Conservation (phyloP, 2,888 invertebrate genomes). For the Epinotia demarniana region DNA sequence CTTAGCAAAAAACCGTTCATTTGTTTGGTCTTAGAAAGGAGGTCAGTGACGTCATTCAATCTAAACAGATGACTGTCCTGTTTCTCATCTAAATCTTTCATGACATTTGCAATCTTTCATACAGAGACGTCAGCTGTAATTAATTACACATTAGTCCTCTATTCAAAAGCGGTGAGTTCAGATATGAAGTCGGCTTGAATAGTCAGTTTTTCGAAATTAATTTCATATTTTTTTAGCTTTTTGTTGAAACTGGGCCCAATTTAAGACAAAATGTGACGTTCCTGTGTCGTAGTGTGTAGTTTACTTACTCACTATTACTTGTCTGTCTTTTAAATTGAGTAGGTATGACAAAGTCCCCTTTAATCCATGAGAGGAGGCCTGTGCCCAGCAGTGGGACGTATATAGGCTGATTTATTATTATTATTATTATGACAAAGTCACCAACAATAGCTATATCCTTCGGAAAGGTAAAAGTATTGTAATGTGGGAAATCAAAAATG, state of each 20-base stretch:
- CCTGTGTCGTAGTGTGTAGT: too few relatives aligned
- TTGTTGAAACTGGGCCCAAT: too few relatives aligned
- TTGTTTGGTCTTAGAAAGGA: not conserved
- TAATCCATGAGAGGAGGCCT: too few relatives aligned
- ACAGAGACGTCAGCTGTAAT: not conserved
- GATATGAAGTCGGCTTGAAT: not conserved
- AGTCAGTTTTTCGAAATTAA: not conserved
- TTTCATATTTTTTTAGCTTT: not conserved
- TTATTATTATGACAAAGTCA: too few relatives aligned
- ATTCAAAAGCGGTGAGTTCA: not conserved
- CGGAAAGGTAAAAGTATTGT: too few relatives aligned
- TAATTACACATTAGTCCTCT: constrained; percentile 13
- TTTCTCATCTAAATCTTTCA: constrained; percentile 19
- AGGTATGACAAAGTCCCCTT: too few relatives aligned
- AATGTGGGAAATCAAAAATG: not conserved
- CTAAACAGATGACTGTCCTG: constrained; percentile 20
- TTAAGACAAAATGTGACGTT: too few relatives aligned
- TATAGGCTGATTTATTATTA: too few relatives aligned
- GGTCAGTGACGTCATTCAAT: constrained; percentile 13
- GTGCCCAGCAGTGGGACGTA: too few relatives aligned
- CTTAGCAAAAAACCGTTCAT: not conserved
- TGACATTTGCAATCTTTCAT: constrained; percentile 1
- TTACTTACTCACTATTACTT: too few relatives aligned
- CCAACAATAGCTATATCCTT: too few relatives aligned
- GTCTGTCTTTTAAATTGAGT: too few relatives aligned